phyloP scores from a whole-genome alignment of 2,113 vertebrate species.

The Tapirus terrestris region DNA sequence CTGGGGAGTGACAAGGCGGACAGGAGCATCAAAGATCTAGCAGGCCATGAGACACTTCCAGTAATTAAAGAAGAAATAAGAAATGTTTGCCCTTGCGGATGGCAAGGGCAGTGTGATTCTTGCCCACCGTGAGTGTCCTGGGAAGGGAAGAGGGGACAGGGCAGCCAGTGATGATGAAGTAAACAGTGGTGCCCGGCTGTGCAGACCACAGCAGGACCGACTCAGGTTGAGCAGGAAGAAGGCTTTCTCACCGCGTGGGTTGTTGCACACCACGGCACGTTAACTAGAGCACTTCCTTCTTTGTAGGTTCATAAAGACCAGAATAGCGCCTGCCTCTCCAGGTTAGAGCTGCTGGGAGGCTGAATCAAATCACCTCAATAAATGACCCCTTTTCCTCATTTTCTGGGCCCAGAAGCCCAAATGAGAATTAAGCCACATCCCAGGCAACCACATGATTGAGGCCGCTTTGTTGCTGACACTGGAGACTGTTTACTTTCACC shows the following conservation, averaged over 20 bases:
- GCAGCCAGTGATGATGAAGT: neutral
- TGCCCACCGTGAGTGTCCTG: slow-evolving; percentile 15
- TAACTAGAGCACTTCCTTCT: neutral
- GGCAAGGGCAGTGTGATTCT: neutral
- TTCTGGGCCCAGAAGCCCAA: slow-evolving; percentile 21
- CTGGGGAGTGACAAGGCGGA: neutral
- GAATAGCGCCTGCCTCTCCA: neutral
- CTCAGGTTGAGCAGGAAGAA: neutral
- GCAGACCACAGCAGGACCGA: neutral
- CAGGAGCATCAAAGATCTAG: neutral
- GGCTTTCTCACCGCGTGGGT: neutral
- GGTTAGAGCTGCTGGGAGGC: neutral
- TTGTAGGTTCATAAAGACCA: neutral
- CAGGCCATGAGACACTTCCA: neutral
- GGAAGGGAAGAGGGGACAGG: neutral
- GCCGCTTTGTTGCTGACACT: neutral
- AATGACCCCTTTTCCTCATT: neutral
- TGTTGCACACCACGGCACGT: neutral
- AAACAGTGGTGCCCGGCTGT: neutral
- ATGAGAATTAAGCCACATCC: slow-evolving; percentile 14
- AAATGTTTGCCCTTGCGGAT: neutral
- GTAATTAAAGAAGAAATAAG: slow-evolving; percentile 22
- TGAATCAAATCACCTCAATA: neutral
- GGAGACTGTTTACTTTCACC: slow-evolving; percentile 53
- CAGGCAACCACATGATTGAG: neutral